These are phyloP conservation scores for Piprites chloris DNA, from an alignment of 2,113 vertebrate species.

Conservation along the genomic window DNA sequence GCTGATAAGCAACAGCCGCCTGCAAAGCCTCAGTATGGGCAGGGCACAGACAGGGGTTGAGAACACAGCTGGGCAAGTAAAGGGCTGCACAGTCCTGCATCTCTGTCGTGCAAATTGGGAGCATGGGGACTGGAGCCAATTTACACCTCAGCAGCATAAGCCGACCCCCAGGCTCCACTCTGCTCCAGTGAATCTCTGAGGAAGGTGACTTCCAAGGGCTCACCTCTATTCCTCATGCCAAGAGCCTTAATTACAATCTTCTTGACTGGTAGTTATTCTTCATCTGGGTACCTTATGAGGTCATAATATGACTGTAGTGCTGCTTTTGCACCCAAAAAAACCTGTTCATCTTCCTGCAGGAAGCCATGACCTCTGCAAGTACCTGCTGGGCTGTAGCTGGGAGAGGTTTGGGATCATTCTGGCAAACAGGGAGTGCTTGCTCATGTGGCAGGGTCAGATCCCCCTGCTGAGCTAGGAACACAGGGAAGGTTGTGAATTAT, in stretches of 20 bases:
- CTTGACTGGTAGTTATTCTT: neutral
- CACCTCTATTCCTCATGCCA: neutral
- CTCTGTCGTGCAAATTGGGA: neutral
- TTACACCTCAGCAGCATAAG: neutral
- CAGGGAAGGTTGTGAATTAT: neutral
- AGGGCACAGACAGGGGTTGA: neutral
- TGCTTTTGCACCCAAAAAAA: neutral
- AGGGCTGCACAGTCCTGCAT: neutral
- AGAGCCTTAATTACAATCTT: neutral
- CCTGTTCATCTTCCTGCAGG: neutral
- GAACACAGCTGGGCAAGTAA: neutral
- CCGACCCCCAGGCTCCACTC: neutral
- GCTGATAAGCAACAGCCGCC: neutral
- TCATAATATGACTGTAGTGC: neutral
- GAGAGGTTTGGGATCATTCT: neutral
- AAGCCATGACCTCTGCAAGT: neutral
- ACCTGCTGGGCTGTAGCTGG: neutral
- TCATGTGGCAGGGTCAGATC: neutral
- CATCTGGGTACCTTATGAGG: neutral
- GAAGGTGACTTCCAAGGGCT: neutral
- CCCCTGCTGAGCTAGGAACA: fast-evolving
- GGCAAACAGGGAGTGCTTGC: neutral
- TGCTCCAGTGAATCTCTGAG: neutral
- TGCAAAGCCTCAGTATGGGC: neutral
- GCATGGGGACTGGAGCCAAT: fast-evolving